Conservation (phyloP, 2,113 vertebrate species). For the Herpailurus yagouaroundi region DNA sequence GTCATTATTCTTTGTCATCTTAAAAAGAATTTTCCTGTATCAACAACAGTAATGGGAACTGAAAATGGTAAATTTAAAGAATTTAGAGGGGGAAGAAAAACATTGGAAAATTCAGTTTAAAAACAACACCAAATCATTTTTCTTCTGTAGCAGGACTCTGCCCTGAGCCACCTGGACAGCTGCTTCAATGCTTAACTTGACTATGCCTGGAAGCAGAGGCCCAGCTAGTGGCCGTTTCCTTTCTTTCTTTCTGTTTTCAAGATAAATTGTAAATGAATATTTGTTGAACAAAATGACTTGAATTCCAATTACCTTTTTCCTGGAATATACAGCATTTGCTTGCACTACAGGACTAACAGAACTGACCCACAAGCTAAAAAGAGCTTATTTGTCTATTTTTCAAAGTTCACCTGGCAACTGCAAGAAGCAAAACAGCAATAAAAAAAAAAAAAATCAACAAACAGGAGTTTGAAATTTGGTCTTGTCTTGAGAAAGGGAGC, state of each 20-base stretch:
- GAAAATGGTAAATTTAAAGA: not conserved
- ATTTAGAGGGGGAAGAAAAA: not conserved
- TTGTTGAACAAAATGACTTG: not conserved
- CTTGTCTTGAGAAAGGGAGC: not conserved
- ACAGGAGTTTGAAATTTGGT: not conserved
- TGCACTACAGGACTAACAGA: not conserved
- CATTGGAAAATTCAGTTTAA: constrained; percentile 17
- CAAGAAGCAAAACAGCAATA: not conserved
- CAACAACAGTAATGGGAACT: not conserved
- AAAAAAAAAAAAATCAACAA: constrained; percentile 3
- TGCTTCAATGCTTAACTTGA: not conserved
- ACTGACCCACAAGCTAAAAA: not conserved
- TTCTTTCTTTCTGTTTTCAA: not conserved
- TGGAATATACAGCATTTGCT: not conserved
- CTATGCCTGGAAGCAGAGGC: not conserved
- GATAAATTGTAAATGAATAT: constrained; percentile 50
- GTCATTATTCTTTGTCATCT: not conserved
- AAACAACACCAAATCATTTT: constrained; percentile 27
- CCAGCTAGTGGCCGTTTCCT: not conserved
- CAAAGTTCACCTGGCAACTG: not conserved
- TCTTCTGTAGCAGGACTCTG: not conserved
- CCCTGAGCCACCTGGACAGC: not conserved
- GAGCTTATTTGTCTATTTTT: not conserved
- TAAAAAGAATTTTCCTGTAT: constrained; percentile 16
- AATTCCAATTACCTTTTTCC: not conserved